Evolutionary conservation across 2,888 invertebrate genomes (phyloP).

Genomic region (Chaitophorus viminalis): DNA sequence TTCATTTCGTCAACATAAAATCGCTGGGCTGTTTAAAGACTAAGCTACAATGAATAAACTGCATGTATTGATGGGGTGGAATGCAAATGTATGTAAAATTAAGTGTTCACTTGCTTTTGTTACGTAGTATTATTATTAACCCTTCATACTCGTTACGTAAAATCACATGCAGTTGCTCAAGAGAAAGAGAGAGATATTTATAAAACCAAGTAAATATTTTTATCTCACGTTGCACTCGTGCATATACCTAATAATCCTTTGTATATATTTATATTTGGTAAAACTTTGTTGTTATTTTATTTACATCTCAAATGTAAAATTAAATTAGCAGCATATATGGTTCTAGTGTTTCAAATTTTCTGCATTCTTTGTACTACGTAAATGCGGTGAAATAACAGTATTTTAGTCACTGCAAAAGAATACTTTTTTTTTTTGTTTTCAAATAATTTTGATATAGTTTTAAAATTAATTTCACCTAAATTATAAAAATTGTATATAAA

Average conservation of each 20-base stretch:
- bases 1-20: neutral
- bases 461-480: neutral
- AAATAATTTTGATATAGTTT: neutral
- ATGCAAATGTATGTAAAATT: constrained; percentile 16
- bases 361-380: neutral
- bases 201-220: neutral
- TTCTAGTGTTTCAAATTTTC: neutral
- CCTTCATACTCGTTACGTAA: neutral
- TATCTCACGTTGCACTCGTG: neutral
- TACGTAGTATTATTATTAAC: neutral
- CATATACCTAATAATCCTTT: too few relatives aligned
- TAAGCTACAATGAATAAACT: too few relatives aligned
- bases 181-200: neutral
- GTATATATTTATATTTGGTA: neutral
- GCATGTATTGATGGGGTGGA: neutral
- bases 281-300: neutral
- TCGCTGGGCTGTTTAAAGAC: neutral
- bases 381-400: neutral
- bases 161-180: neutral
- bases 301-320: neutral
- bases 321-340: neutral
- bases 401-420: neutral
- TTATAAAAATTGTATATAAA: neutral
- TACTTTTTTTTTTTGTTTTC: neutral
- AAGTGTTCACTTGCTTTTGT: neutral